phyloP scores from a whole-genome alignment of 2,797 vertebrate species.

The Gallinago nigripennis region DNA sequence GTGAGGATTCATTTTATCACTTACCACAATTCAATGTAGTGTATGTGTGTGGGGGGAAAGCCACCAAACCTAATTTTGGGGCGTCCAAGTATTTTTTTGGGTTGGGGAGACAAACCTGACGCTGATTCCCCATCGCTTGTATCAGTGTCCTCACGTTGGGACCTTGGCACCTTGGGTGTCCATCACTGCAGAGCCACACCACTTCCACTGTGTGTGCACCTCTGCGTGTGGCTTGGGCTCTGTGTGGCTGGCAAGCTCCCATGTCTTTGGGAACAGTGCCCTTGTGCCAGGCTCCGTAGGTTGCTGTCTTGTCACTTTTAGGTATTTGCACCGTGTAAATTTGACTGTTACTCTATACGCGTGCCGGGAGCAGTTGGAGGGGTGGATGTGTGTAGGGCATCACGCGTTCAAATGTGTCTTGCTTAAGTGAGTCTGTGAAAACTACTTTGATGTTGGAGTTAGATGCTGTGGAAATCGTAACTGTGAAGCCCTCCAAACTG shows the following conservation, averaged over 20 bases:
- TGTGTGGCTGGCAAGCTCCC: background rate
- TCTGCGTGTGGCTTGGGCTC: background rate
- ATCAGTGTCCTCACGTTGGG: fast-evolving
- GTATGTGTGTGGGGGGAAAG: fast-evolving
- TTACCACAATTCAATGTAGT: too few relatives aligned
- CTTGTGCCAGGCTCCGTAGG: background rate
- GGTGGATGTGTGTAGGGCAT: background rate
- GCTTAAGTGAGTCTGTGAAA: background rate
- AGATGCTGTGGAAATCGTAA: background rate
- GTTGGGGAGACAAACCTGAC: fast-evolving
- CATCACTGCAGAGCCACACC: fast-evolving
- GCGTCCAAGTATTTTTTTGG: background rate
- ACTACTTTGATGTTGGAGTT: background rate
- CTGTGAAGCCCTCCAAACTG: background rate
- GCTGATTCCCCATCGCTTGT: fast-evolving
- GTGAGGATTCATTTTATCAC: background rate
- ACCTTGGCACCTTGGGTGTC: background rate
- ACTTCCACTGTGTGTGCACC: background rate
- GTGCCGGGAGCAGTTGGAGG: constrained; percentile 6
- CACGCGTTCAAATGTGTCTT: background rate
- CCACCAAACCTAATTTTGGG: background rate
- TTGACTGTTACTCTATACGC: background rate
- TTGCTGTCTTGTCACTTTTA: background rate
- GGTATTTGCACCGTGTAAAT: background rate
- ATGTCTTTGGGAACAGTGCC: background rate